Evolutionary conservation across 2,888 invertebrate species (phyloP).

Genomic region (Crioceris asparagi): DNA sequence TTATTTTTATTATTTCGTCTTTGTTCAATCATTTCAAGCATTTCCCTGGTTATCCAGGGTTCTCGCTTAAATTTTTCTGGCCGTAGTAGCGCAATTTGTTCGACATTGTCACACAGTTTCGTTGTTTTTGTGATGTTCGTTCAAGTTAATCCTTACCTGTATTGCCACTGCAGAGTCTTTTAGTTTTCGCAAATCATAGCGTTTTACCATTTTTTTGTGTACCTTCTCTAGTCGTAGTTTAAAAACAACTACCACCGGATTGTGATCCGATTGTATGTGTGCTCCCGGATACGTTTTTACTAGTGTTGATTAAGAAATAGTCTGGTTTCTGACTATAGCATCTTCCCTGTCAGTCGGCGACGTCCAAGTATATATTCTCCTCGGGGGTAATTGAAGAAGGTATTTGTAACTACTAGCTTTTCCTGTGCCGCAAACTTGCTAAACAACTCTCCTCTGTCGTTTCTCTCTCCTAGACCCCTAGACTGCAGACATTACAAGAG

Average conservation of each 20-base stretch:
- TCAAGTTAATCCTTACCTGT: too few relatives aligned
- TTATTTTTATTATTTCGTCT: not conserved
- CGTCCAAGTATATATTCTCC: conserved; percentile 1
- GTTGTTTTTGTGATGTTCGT: too few relatives aligned
- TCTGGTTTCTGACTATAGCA: conserved; percentile 1
- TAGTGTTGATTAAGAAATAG: not conserved
- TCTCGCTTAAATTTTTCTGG: not conserved
- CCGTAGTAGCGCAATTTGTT: too few relatives aligned
- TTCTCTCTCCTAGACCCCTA: too few relatives aligned
- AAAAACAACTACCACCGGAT: not conserved
- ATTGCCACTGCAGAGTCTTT: too few relatives aligned
- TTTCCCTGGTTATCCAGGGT: not conserved
- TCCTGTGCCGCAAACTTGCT: too few relatives aligned
- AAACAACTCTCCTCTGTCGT: too few relatives aligned
- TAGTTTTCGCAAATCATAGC: conserved; percentile 1
- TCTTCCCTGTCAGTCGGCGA: not conserved
- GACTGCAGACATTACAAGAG: too few relatives aligned
- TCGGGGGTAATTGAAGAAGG: conserved; percentile 1
- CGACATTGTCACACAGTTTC: too few relatives aligned
- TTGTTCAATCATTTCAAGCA: not conserved
- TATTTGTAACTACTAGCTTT: too few relatives aligned
- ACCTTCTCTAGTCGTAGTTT: conserved; percentile 1
- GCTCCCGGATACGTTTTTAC: not conserved
- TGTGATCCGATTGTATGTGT: not conserved
- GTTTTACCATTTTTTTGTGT: conserved; percentile 1